phyloP scores from a whole-genome alignment of 2,888 invertebrate genomes.

The Magallana nippona region DNA sequence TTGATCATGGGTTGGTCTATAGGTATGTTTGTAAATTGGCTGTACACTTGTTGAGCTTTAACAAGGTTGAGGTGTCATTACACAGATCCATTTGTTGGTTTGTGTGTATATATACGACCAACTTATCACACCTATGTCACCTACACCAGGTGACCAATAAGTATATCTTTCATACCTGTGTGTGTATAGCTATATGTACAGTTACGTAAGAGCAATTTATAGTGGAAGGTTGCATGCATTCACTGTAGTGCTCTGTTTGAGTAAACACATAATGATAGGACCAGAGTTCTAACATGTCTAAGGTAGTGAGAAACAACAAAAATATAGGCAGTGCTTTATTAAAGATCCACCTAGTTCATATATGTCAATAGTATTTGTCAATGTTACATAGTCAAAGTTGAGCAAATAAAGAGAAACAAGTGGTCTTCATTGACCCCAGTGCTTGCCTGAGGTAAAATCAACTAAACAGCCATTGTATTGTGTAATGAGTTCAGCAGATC shows the following conservation, averaged over 20 bases:
- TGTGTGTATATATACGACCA: not conserved
- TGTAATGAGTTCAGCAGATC: too few relatives aligned
- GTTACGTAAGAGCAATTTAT: not conserved
- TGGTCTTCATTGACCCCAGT: too few relatives aligned
- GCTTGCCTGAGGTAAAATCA: too few relatives aligned
- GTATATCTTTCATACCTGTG: too few relatives aligned
- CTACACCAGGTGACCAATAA: not conserved
- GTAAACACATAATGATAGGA: not conserved
- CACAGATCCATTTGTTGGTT: conserved; percentile 15
- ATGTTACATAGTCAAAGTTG: too few relatives aligned
- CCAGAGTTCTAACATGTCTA: not conserved
- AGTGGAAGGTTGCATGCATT: not conserved
- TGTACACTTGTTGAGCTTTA: not conserved
- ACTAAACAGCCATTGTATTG: too few relatives aligned
- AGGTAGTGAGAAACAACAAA: too few relatives aligned
- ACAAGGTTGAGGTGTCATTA: not conserved
- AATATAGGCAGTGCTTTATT: too few relatives aligned
- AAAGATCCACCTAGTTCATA: too few relatives aligned
- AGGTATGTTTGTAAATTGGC: not conserved
- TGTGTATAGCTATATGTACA: not conserved
- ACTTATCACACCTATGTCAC: conserved; percentile 12
- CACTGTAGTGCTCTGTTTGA: too few relatives aligned
- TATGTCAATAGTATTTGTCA: too few relatives aligned
- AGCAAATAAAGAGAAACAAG: too few relatives aligned
- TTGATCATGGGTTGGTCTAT: not conserved